Base-by-base conservation (phyloP, 2,797 vertebrate genomes). In the Poliocrania exsul region DNA sequence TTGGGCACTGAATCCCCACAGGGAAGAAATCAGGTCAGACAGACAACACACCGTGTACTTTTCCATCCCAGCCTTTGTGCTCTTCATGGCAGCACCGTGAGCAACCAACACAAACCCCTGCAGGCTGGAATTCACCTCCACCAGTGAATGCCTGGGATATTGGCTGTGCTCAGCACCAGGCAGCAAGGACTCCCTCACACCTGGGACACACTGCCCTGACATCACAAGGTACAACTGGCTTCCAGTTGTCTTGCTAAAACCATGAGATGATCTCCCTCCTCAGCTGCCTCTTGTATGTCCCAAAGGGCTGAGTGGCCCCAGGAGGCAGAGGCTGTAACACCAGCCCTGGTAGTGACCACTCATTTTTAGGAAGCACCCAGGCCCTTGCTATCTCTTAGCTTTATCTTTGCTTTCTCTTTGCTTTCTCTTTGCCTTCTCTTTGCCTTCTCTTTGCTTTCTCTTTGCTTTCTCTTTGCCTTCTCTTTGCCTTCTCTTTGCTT, bases 1-100 rank as follows among this genome's bases (percentile, higher is more conserved):
- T 17, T 38, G 50, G 47, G 31, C 28, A 66, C 38, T 31, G 11
- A 56, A 25, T 49, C 37, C 28, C 56, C 26, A 14, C 19, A 28
- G 50, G 35, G n/a, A 67, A 58, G 74, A 77, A 64, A 53, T 24
- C n/a, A 13, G n/a, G 11, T 58, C 44, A 71, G 64, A 47, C 33
- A 70, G 57, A n/a, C 42, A 51, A 46, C 47, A 42, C 0, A 0
- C 19, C 1, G 0, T 50, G 40, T 70, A n/a, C 83, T 87, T 47
- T 28, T 56, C 50, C 46, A 13, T 51, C 61, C 72, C 42, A 65
- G 42, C 13, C 23, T 64, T 33, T 6, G 14, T 18, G 19, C 50
- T 40, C 14, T 23, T 84, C 44, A 35, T 38, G 64, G 79, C 28
- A 87, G 57, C 40, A 9, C 47, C 33, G 6, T 3, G 35, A 1